These are phyloP conservation scores for Phrynocephalus vlangalii DNA, from an alignment of 2,797 vertebrate species.

Conservation along the genomic window DNA sequence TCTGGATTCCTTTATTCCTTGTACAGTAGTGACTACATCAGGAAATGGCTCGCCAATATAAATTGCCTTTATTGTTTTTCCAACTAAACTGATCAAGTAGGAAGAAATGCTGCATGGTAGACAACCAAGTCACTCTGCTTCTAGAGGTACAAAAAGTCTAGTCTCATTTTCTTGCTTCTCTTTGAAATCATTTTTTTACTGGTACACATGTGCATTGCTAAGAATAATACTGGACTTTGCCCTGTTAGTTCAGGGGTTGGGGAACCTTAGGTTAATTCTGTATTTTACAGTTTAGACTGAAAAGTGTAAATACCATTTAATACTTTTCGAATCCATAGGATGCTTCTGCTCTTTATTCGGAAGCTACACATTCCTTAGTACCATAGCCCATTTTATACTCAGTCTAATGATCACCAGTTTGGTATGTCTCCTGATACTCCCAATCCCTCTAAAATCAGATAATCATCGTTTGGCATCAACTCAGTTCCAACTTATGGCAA, in stretches of 20 bases:
- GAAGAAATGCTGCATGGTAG: background rate
- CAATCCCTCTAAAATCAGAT: no score
- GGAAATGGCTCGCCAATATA: background rate
- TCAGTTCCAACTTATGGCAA: no score
- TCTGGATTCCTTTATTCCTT: background rate
- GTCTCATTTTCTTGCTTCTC: background rate
- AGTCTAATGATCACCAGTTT: no score
- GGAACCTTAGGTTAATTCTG: background rate
- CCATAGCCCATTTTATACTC: no score
- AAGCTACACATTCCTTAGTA: background rate
- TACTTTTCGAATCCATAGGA: no score
- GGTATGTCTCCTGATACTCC: no score
- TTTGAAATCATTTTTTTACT: background rate
- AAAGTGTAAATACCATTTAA: background rate
- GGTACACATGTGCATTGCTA: background rate
- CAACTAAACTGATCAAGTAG: background rate
- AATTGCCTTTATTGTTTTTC: background rate
- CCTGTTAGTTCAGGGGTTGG: background rate
- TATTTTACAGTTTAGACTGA: background rate
- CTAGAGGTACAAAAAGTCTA: background rate
- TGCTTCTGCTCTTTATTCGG: background rate
- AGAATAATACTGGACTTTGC: background rate
- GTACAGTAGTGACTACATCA: background rate
- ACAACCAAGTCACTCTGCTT: background rate
- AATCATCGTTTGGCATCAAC: no score